phyloP scores from a whole-genome alignment of 2,797 vertebrate species.

The Chaetodon trifasciatus region DNA sequence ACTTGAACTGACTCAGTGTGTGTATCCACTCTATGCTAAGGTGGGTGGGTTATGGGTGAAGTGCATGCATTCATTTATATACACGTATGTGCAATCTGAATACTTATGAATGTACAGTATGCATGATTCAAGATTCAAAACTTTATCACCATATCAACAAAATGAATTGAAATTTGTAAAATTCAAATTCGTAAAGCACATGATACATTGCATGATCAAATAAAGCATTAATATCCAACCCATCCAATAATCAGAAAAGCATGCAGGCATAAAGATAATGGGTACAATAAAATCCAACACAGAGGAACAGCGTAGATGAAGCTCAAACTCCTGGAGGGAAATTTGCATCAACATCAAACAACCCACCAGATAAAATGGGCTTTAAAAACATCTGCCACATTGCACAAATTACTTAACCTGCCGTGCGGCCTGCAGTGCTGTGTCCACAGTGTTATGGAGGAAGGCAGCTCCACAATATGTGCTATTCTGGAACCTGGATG shows the following conservation, averaged over 20 bases:
- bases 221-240: background rate
- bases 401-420: conserved; percentile 10
- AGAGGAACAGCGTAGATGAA: background rate
- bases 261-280: background rate
- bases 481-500: background rate
- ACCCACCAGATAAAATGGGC: background rate
- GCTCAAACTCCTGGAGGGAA: background rate
- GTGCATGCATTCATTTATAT: background rate
- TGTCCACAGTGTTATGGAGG: background rate
- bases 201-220: too few relatives aligned
- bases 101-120: conserved; percentile 3
- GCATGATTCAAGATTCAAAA: background rate
- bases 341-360: background rate
- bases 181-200: background rate
- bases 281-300: background rate
- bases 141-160: too few relatives aligned
- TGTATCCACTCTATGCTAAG: background rate
- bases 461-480: background rate
- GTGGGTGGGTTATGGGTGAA: background rate
- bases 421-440: background rate
- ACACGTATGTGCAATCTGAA: background rate
- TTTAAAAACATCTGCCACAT: background rate
- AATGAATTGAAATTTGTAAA: too few relatives aligned
- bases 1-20: background rate
- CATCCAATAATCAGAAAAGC: background rate